These are phyloP conservation scores for Smutsia temminckii DNA, from an alignment of 2,797 vertebrate species.

Conservation along the genomic window DNA sequence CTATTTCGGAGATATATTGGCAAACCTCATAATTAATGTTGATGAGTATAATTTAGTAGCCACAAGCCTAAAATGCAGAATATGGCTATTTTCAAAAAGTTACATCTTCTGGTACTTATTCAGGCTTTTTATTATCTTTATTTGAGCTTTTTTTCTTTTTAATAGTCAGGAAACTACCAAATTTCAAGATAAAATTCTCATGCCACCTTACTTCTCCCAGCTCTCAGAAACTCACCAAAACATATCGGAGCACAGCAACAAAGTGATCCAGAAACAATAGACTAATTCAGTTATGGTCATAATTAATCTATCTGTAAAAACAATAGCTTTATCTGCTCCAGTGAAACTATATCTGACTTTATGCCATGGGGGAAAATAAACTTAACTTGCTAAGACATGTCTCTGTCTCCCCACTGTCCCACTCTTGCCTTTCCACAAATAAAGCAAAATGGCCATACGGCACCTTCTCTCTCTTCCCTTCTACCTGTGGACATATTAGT, in stretches of 20 bases:
- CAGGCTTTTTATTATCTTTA: not conserved
- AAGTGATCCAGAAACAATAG: not conserved
- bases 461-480: slow-evolving; percentile 38
- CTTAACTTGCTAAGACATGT: not conserved
- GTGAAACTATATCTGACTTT: not conserved
- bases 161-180: not conserved
- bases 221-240: not conserved
- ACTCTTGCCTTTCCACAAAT: not conserved
- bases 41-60: not conserved
- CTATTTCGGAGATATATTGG: not conserved
- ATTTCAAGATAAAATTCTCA: slow-evolving; percentile 23
- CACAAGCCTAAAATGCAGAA: not conserved
- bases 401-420: not conserved
- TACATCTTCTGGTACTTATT: not conserved
- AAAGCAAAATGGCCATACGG: not conserved
- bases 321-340: not conserved
- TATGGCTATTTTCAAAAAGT: not conserved
- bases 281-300: not conserved
- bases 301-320: not conserved
- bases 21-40: not conserved
- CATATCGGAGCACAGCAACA: not conserved
- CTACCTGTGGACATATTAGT: not conserved
- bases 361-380: not conserved
- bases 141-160: not conserved
- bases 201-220: not conserved